phyloP scores from a whole-genome alignment of 2,113 vertebrate genomes.

The Artemisiospiza belli region DNA sequence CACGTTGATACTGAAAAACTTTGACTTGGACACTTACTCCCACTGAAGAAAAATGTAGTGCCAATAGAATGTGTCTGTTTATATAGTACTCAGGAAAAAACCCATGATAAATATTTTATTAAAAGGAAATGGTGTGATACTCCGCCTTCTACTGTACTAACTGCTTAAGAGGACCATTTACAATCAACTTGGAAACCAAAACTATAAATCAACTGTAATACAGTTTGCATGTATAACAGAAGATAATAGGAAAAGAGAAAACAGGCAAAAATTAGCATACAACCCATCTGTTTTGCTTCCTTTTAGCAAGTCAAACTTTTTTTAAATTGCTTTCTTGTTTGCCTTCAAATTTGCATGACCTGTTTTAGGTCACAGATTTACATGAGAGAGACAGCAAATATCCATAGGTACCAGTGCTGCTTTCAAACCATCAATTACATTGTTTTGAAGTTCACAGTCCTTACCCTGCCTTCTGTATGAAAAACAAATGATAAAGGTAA shows the following conservation, averaged over 20 bases:
- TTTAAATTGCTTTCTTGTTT: background rate
- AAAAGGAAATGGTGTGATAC: background rate
- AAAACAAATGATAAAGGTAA: background rate
- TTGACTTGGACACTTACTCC: background rate
- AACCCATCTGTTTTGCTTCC: background rate
- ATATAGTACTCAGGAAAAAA: background rate
- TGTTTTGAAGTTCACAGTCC: background rate
- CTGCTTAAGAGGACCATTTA: background rate
- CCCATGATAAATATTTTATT: background rate
- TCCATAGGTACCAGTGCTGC: background rate
- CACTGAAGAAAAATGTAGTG: background rate
- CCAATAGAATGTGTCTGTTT: background rate
- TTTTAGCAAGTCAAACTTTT: background rate
- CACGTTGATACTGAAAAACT: background rate
- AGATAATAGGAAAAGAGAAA: background rate
- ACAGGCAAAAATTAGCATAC: background rate
- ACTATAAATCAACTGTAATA: background rate
- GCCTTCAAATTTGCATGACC: background rate
- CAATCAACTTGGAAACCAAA: background rate
- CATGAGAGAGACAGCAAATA: background rate
- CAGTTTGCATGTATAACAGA: background rate
- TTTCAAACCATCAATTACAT: background rate
- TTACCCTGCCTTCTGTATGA: background rate
- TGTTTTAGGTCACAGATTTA: background rate
- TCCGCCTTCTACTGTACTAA: background rate